These are phyloP conservation scores for Andrena trimmerana DNA, from an alignment of 2,888 invertebrate species.

Conservation along the genomic window DNA sequence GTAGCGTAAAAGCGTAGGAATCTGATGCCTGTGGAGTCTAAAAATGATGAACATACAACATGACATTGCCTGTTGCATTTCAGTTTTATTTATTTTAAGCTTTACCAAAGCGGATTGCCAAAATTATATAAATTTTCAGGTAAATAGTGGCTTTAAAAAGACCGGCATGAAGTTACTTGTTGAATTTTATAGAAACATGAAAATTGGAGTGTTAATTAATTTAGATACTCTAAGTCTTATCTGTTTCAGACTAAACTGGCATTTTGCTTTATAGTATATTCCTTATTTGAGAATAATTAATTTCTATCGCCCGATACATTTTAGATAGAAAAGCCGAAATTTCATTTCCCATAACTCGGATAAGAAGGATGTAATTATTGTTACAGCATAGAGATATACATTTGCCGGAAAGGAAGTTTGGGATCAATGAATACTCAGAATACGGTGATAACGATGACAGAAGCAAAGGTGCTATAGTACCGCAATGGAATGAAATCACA, in stretches of 20 bases:
- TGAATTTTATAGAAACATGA: conserved; percentile 9
- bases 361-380: neutral
- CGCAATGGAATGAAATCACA: conserved; percentile 63
- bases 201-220: neutral
- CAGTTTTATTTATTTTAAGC: conserved; percentile 62
- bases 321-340: too few species aligned
- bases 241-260: neutral
- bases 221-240: neutral
- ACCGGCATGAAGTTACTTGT: neutral
- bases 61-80: conserved; percentile 64
- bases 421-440: conserved; percentile 73
- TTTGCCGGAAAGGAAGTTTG: conserved; percentile 70
- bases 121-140: conserved; percentile 64
- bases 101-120: conserved; percentile 49
- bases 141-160: conserved; percentile 44
- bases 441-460: conserved; percentile 76
- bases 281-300: too few species aligned
- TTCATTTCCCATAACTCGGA: neutral
- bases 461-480: conserved; percentile 65
- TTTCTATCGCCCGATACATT: too few species aligned
- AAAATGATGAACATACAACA: conserved; percentile 70
- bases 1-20: conserved; percentile 12
- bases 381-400: conserved; percentile 54
- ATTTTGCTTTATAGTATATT: neutral
- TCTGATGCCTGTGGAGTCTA: conserved; percentile 65